phyloP scores from a whole-genome alignment of 2,888 invertebrate genomes.

The Latrodectus hesperus region DNA sequence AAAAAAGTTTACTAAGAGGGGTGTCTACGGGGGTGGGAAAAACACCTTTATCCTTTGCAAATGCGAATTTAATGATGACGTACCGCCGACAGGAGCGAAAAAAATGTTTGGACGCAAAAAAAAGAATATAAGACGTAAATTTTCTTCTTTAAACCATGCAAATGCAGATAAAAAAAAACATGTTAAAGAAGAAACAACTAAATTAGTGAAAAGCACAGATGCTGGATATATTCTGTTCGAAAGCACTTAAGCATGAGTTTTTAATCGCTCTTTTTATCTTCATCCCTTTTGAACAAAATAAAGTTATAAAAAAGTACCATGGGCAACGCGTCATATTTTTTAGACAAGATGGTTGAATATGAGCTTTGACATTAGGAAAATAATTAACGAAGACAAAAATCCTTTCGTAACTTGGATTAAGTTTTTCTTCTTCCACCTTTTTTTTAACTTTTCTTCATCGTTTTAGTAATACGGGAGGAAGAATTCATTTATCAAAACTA shows the following conservation, averaged over 20 bases:
- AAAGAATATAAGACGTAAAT: background rate
- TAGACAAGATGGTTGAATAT: background rate
- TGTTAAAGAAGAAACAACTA: conserved; percentile 4
- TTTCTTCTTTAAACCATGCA: background rate
- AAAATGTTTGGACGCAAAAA: background rate
- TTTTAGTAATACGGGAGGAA: background rate
- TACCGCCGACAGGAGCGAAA: background rate
- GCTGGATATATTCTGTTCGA: conserved; percentile 12
- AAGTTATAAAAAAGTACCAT: no score
- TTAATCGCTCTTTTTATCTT: conserved; percentile 14
- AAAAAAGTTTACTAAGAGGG: no score
- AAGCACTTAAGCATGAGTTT: conserved; percentile 24
- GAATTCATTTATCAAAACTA: conserved; percentile 57
- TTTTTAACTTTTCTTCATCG: background rate
- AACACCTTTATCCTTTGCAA: conserved; percentile 23
- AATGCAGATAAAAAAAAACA: background rate
- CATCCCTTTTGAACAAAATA: no score
- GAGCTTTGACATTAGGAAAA: conserved; percentile 39
- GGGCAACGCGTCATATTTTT: background rate
- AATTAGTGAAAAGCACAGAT: background rate
- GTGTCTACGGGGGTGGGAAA: background rate
- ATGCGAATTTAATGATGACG: conserved; percentile 56
- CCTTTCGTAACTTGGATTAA: background rate
- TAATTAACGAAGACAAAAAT: conserved; percentile 42
- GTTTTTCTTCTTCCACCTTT: background rate